Evolutionary conservation across 2,797 vertebrate genomes (phyloP).

Genomic region (Huso huso): DNA sequence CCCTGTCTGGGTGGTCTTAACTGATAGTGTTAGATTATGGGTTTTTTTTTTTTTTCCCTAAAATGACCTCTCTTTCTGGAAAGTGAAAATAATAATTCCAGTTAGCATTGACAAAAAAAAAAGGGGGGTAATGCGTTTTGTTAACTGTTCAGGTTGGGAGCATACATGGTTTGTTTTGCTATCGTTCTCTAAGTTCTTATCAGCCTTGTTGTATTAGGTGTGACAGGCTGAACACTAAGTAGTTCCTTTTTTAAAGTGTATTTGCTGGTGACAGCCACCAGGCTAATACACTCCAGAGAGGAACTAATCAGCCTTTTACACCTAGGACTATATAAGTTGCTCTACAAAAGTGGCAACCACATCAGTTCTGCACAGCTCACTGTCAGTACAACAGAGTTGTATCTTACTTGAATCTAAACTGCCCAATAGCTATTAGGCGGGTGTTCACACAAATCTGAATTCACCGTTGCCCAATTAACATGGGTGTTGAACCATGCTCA

Average conservation of each 20-base stretch:
- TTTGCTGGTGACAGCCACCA: constrained; percentile 44
- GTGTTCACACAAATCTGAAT: constrained; percentile 42
- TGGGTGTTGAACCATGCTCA: constrained; percentile 37
- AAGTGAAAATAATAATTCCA: constrained; percentile 47
- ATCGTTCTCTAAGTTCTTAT: constrained; percentile 44
- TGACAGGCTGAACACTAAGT: constrained; percentile 41
- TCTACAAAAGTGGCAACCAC: constrained; percentile 23
- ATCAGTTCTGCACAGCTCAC: constrained; percentile 20
- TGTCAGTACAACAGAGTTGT: constrained; percentile 60
- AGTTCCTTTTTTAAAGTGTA: constrained; percentile 41
- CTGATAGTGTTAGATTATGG: background rate
- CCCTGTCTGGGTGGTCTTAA: constrained; percentile 14
- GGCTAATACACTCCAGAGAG: constrained; percentile 37
- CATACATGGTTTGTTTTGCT: constrained; percentile 33
- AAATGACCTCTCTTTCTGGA: background rate
- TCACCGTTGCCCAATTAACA: constrained; percentile 34
- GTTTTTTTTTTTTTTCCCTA: background rate
- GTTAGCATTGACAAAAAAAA: constrained; percentile 36
- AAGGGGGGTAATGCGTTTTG: constrained; percentile 42
- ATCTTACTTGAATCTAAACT: constrained; percentile 59
- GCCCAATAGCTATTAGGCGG: constrained; percentile 60
- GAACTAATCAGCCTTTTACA: constrained; percentile 64
- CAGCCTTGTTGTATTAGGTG: constrained; percentile 40
- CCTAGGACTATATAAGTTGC: constrained; percentile 44
- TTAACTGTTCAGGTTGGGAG: constrained; percentile 32